Conservation (phyloP, 2,113 vertebrate genomes). For the Lota lota region DNA sequence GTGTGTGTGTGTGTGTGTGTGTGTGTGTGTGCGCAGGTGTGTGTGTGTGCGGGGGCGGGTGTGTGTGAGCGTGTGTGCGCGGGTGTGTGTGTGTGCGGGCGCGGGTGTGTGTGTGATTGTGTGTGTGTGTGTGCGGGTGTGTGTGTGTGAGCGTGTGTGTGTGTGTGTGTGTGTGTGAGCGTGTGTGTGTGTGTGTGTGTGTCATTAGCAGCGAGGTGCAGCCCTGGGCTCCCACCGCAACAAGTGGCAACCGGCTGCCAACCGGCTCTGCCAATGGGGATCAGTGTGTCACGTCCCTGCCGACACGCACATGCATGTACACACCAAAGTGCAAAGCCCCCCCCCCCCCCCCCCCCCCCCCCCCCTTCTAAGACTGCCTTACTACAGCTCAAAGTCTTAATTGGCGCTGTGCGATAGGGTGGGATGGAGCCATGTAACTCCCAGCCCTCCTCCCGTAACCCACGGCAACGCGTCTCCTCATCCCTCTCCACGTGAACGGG, state of each 20-base stretch:
- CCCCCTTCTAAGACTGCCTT: slow-evolving; percentile 29
- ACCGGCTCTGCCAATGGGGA: slow-evolving; percentile 4
- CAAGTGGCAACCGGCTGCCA: slow-evolving; percentile 33
- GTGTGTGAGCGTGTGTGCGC: too few species aligned
- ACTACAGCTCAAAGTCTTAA: slow-evolving; percentile 14
- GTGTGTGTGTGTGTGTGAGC: slow-evolving; percentile 14
- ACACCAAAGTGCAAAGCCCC: slow-evolving; percentile 14
- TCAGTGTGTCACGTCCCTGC: slow-evolving; percentile 33
- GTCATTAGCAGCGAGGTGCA: slow-evolving; percentile 6
- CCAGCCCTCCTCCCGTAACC: neutral
- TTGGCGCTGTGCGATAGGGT: slow-evolving; percentile 4
- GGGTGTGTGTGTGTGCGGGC: too few species aligned
- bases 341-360: slow-evolving; percentile 27
- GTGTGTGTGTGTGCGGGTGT: neutral
- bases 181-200: slow-evolving; percentile 3
- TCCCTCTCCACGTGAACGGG: neutral
- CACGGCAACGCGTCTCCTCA: neutral
- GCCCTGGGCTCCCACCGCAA: slow-evolving; percentile 10
- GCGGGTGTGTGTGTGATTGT: neutral
- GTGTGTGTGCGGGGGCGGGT: too few species aligned
- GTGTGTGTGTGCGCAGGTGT: too few species aligned
- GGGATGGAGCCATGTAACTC: neutral
- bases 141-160: neutral
- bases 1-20: too few species aligned
- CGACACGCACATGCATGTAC: slow-evolving; percentile 21